Evolutionary conservation across 2,888 invertebrate genomes (phyloP), one percentile per base, ranked within the genome.

Genomic region (Ennomos quercinarius): DNA sequence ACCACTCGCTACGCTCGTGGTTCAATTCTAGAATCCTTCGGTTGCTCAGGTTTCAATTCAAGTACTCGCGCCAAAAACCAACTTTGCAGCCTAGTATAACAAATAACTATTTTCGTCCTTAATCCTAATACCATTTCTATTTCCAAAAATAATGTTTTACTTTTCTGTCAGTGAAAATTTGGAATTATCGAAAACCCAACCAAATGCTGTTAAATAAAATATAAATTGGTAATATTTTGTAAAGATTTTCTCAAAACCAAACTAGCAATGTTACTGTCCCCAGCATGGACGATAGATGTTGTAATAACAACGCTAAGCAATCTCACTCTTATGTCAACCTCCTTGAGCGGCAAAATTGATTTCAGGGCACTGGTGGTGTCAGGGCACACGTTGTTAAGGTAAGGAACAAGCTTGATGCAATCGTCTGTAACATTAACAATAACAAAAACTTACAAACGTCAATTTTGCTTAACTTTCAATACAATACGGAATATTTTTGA

Each of bases 321-420:
- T 80, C 62, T 66, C 60, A 64, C 70, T 57, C 56, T 58, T 61
- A 54, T 64, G 8, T 48, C 65, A 60, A 69, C 58, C 71, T 67
- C 72, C 73, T 77, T 84, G 74, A 84, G 83, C 75, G 72, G 67
- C 68, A 73, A 73, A 88, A 70, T 89, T 87, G 73, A 82, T 92
- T 92, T 84, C 91, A 92, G 91, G 91, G 89, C 79, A 88, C 86
- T 86, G 91, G 91, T 66, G 72, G 89, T 72, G 71, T 80, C 70
- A 90, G 83, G 76, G 70, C 88, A 53, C 91, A 89, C 73, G 81
- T 89, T 69, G 86, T 91, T 5, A 91, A 91, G 90, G 91, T 91
- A 81, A 90, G 89, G 71, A 63, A 71, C 75, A 80, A 78, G 86
- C 87, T 88, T 87, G 58, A 81, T 75, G 84, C 84, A 64, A 66